These are phyloP conservation scores for Platysteira castanea DNA, from an alignment of 2,113 vertebrate genomes.

Conservation along the genomic window DNA sequence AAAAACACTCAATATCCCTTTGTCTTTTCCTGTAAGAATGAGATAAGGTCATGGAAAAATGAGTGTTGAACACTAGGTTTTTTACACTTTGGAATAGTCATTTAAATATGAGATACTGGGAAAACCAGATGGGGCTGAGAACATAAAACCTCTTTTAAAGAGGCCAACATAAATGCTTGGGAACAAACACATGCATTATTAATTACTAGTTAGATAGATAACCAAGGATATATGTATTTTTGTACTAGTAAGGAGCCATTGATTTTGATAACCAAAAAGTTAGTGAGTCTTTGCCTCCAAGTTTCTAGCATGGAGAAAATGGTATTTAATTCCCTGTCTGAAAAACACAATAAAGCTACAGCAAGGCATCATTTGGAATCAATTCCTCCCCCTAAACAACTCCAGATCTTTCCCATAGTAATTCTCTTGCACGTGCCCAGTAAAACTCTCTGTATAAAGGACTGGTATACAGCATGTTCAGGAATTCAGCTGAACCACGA, in stretches of 20 bases:
- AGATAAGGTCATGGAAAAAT: background rate
- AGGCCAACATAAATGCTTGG: background rate
- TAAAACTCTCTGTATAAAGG: slow-evolving; percentile 2
- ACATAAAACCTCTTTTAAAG: background rate
- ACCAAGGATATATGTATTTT: background rate
- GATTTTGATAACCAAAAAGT: background rate
- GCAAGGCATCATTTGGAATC: slow-evolving; percentile 55
- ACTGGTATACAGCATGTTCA: background rate
- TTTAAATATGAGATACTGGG: background rate
- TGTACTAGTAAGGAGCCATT: background rate
- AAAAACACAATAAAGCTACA: slow-evolving; percentile 38
- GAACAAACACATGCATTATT: background rate
- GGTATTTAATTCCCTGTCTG: background rate
- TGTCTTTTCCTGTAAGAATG: background rate
- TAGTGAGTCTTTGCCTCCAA: background rate
- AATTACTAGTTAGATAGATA: background rate
- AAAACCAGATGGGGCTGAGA: background rate
- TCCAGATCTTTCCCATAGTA: slow-evolving; percentile 56
- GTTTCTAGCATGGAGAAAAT: background rate
- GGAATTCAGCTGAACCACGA: slow-evolving; percentile 7
- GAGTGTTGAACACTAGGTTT: background rate
- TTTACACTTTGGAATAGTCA: background rate
- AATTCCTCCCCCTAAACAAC: slow-evolving; percentile 43
- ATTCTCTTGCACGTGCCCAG: slow-evolving; percentile 34
- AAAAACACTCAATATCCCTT: background rate